These are phyloP conservation scores for Rhyzopertha dominica DNA, from an alignment of 1,140 invertebrate species.

Conservation along the genomic window DNA sequence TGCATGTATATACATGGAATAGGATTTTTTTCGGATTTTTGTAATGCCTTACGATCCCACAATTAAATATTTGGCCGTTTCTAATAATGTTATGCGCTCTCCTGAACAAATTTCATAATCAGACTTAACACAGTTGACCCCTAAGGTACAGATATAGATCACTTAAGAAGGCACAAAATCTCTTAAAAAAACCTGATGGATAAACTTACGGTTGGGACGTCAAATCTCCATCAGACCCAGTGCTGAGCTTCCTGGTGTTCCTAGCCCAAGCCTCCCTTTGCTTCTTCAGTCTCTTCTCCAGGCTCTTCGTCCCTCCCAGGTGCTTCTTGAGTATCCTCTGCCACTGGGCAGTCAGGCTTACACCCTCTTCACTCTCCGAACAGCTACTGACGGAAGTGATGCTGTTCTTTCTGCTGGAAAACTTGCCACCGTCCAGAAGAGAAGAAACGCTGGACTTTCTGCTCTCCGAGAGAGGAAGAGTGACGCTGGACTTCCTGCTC, in stretches of 20 bases:
- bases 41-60: too few species aligned
- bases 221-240: constrained; percentile 19
- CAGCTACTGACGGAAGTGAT: constrained; percentile 52
- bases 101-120: too few species aligned
- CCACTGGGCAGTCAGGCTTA: constrained; percentile 49
- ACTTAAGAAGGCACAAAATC: constrained; percentile 3
- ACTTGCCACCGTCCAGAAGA: constrained; percentile 27
- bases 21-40: too few species aligned
- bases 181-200: too few species aligned
- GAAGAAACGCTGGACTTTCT: constrained; percentile 25
- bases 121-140: too few species aligned
- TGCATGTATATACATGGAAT: too few species aligned
- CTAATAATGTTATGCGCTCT: too few species aligned
- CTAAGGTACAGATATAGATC: too few species aligned
- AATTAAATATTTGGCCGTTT: too few species aligned
- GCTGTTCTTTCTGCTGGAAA: constrained; percentile 49
- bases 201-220: constrained; percentile 33
- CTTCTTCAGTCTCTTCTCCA: constrained; percentile 51
- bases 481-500: constrained; percentile 37
- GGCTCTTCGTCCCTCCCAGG: constrained; percentile 50
- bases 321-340: constrained; percentile 53
- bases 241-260: constrained; percentile 48
- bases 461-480: constrained; percentile 26
- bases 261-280: constrained; percentile 55
- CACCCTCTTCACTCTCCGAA: constrained; percentile 50